These are phyloP conservation scores for Apostichopus parvimensis DNA, from an alignment of 35 echinoderm and acorn worm genomes.

Conservation along the genomic window DNA sequence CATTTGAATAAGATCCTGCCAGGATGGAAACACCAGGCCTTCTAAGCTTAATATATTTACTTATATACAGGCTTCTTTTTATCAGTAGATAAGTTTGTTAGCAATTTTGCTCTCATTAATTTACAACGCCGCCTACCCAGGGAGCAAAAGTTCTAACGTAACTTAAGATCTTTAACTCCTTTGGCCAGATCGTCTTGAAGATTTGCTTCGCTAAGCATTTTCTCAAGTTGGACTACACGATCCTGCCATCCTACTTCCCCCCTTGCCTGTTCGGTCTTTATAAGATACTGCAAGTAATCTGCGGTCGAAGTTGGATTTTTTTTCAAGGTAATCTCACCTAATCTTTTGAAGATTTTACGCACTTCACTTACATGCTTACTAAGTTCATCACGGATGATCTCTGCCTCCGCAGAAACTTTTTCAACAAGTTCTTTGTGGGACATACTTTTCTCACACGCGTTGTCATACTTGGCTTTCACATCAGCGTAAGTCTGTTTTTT, in stretches of 20 bases:
- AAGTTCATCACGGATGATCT: background rate
- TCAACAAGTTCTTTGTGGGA: background rate
- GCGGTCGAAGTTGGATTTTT: background rate
- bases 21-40: too few species aligned
- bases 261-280: background rate
- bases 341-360: background rate
- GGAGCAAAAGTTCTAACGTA: too few species aligned
- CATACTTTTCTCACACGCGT: background rate
- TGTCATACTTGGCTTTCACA: background rate
- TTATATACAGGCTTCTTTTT: too few species aligned
- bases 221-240: background rate
- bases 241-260: background rate
- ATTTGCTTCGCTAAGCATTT: background rate
- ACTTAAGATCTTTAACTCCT: too few species aligned
- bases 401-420: background rate
- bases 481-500: background rate
- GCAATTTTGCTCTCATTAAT: too few species aligned
- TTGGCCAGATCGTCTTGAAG: background rate
- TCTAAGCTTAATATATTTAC: too few species aligned
- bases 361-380: background rate
- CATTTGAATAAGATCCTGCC: too few species aligned
- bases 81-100: too few species aligned
- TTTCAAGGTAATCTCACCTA: background rate
- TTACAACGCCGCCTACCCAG: too few species aligned
- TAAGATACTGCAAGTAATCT: background rate